phyloP scores from a whole-genome alignment of 2,797 vertebrate species.

The Phoxinus dragarum region DNA sequence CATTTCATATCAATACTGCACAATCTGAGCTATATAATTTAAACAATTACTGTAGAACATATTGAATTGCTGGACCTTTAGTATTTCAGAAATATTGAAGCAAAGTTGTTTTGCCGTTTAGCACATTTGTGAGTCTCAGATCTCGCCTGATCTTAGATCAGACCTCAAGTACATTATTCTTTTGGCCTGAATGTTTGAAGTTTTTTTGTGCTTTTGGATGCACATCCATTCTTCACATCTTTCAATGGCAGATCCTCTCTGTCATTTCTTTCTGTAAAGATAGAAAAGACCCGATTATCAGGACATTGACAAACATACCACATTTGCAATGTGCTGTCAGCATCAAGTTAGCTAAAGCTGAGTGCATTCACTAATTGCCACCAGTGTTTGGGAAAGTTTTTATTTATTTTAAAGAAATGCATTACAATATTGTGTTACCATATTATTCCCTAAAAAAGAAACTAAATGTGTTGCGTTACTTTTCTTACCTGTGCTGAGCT shows the following conservation, averaged over 20 bases:
- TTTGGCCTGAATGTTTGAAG: slow-evolving; percentile 15
- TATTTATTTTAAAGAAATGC: not conserved
- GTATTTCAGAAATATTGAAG: slow-evolving; percentile 2
- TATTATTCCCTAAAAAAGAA: not conserved
- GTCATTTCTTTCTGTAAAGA: slow-evolving; percentile 93
- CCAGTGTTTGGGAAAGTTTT: not conserved
- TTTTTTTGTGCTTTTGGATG: slow-evolving; percentile 62
- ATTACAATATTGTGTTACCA: not conserved
- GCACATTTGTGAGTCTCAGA: not conserved
- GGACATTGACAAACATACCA: not conserved
- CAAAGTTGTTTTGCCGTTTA: not conserved
- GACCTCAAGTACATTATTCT: slow-evolving; percentile 16
- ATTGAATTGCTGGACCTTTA: slow-evolving; percentile 2
- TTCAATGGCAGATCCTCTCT: slow-evolving; percentile 91
- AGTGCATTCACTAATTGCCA: not conserved
- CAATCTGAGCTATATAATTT: not conserved
- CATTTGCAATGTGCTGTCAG: not conserved
- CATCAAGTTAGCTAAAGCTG: not conserved
- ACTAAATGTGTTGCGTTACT: not conserved
- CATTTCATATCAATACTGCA: slow-evolving; percentile 11
- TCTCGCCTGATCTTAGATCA: slow-evolving; percentile 4
- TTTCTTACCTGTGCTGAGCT: not conserved
- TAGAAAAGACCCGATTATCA: slow-evolving; percentile 53
- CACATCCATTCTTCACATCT: slow-evolving; percentile 61
- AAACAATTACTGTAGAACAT: not conserved